Base-by-base conservation (phyloP, 2,113 vertebrate species). In the Pteronura brasiliensis region DNA sequence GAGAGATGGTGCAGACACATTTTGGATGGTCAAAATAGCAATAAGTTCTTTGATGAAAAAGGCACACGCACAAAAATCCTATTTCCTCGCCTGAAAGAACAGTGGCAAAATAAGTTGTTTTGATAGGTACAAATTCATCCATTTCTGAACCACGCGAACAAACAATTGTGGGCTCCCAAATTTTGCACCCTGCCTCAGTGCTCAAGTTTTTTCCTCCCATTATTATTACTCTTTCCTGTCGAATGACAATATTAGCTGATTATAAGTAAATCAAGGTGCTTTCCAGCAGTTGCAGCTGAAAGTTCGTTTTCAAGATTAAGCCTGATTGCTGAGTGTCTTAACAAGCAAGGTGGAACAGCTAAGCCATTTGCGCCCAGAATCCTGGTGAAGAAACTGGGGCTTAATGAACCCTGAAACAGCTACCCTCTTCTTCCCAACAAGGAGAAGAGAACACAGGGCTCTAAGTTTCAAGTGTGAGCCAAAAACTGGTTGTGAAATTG, bases 401-500 rank as follows among this genome's bases (percentile, higher is more conserved):
- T 92, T 80, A 20, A 55, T 94, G 93, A 88, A 61, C 52, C 39
- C 85, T 1, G 13, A 69, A 74, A 72, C 49, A 47, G 44, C 44
- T 67, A 74, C 42, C 39, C 2, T 81, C 47, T 57, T 31, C 59
- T 91, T 42, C 29, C 25, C 42, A 44, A 29, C 5, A 36, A 65
- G 21, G 29, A 63, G 63, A 71, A 80, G 82, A 77, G 29, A 77
- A 95, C 76, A 63, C 20, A 3, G 7, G 39, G 42, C 18, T 89
- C 79, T 72, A 34, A 55, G 84, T 71, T 93, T 94, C 57, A 71
- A 90, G 85, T 36, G 65, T 36, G 67, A 96, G 72, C 89, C 86
- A 86, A 63, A 47, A 85, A 79, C 47, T 76, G 44, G 21, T 88
- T 96, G 95, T 83, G 81, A 81, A 95, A 93, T 80, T 36, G 77